Percentiles rank a stretch among this genome's conserved stretches.
These are phyloP conservation scores for Chrysemys picta DNA, from an alignment of 2,113 vertebrate species.

Conservation along the genomic window DNA sequence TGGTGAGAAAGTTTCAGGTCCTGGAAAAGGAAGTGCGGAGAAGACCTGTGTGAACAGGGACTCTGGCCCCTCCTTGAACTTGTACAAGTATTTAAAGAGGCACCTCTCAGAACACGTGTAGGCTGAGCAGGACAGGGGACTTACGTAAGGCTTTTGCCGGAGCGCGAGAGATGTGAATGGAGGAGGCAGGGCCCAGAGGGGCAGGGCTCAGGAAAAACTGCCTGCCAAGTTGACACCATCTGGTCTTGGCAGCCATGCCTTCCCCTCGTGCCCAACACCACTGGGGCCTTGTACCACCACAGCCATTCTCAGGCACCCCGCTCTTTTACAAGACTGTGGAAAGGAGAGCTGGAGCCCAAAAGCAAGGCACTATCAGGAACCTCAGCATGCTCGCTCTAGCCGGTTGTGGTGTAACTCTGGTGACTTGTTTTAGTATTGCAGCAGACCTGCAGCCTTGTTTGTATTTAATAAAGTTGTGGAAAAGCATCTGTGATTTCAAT, in stretches of 20 bases:
- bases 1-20: slow-evolving; percentile 70
- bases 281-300: slow-evolving; percentile 48
- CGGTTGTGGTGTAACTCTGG: slow-evolving; percentile 41
- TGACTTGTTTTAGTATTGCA: slow-evolving; percentile 37
- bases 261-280: neutral
- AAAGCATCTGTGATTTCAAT: slow-evolving; percentile 66
- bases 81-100: slow-evolving; percentile 43
- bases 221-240: neutral
- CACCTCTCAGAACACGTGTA: slow-evolving; percentile 21
- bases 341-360: slow-evolving; percentile 49
- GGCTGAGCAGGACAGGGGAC: slow-evolving; percentile 57
- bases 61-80: slow-evolving; percentile 27
- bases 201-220: slow-evolving; percentile 50
- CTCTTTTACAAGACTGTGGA: slow-evolving; percentile 29
- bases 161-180: slow-evolving; percentile 35
- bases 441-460: slow-evolving; percentile 51
- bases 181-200: slow-evolving; percentile 44
- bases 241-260: slow-evolving; percentile 16
- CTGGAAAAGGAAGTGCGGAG: slow-evolving; percentile 61
- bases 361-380: slow-evolving; percentile 44
- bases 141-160: slow-evolving; percentile 45
- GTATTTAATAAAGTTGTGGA: slow-evolving; percentile 71
- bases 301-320: slow-evolving; percentile 27
- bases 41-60: slow-evolving; percentile 70
- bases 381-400: slow-evolving; percentile 8